phyloP scores from a whole-genome alignment of 2,888 invertebrate species.

The Phania funesta region DNA sequence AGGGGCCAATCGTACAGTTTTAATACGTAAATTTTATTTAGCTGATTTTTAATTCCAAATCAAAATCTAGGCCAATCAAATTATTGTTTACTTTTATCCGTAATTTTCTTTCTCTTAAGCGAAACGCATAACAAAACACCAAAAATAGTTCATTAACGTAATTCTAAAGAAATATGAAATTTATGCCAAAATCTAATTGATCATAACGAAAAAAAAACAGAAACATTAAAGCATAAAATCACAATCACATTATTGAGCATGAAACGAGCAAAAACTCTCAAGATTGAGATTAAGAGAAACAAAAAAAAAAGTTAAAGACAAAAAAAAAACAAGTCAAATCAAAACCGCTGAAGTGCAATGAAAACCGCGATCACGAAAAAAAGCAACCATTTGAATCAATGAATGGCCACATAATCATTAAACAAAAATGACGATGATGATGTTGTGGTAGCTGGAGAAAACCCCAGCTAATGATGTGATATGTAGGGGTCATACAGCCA shows the following conservation, averaged over 20 bases:
- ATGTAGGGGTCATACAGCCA: constrained; percentile 33
- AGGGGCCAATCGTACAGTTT: background rate
- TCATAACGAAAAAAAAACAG: constrained; percentile 29
- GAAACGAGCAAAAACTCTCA: constrained; percentile 24
- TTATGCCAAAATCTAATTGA: constrained; percentile 44
- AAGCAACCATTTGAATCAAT: constrained; percentile 39
- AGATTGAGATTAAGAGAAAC: constrained; percentile 24
- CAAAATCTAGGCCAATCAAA: constrained; percentile 22
- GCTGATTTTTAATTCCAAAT: background rate
- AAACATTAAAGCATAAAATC: background rate
- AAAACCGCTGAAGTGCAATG: constrained; percentile 26
- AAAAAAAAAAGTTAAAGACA: background rate
- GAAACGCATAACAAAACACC: constrained; percentile 10
- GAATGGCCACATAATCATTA: constrained; percentile 35
- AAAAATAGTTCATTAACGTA: constrained; percentile 42
- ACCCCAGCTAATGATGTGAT: constrained; percentile 56
- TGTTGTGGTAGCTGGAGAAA: constrained; percentile 48
- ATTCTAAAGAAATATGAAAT: constrained; percentile 51
- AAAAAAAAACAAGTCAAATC: constrained; percentile 1
- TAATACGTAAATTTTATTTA: background rate
- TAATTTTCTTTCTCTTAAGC: constrained; percentile 44
- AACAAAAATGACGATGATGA: constrained; percentile 7
- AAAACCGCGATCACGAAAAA: background rate
- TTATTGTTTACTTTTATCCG: constrained; percentile 15
- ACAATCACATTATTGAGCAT: constrained; percentile 34